Percentiles rank a stretch among this genome's conserved stretches.
Evolutionary conservation across 2,113 vertebrate species (phyloP).

Genomic region (Saimiri boliviensis): DNA sequence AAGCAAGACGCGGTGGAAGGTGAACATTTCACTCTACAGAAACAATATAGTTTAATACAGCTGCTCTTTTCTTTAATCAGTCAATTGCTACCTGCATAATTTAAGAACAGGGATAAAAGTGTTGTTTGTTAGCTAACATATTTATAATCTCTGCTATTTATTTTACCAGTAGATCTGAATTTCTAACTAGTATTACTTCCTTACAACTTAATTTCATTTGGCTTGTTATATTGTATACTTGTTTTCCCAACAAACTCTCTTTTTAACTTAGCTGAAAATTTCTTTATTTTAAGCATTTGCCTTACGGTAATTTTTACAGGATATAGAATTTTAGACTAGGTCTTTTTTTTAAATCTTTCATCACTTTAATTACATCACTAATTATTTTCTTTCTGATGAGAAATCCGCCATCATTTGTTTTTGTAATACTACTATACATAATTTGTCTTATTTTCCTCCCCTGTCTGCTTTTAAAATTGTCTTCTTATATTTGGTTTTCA

Average conservation of each 20-base stretch:
- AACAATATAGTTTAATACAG: neutral
- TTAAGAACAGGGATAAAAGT: neutral
- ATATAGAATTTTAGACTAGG: neutral
- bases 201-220: neutral
- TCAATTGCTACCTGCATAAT: neutral
- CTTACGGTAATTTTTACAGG: neutral
- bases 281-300: neutral
- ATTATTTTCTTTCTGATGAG: neutral
- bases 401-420: neutral
- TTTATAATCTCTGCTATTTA: neutral
- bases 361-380: neutral
- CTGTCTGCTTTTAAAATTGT: neutral
- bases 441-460: neutral
- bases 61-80: neutral
- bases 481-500: neutral
- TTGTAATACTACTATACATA: neutral
- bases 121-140: neutral
- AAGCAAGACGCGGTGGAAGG: neutral
- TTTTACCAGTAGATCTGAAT: neutral
- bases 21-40: neutral
- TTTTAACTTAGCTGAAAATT: neutral
- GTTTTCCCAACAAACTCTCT: neutral
- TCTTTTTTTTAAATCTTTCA: neutral
- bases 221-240: neutral
- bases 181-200: neutral